These are phyloP conservation scores for Phasianus colchicus DNA, from an alignment of 2,113 vertebrate species.

Conservation along the genomic window DNA sequence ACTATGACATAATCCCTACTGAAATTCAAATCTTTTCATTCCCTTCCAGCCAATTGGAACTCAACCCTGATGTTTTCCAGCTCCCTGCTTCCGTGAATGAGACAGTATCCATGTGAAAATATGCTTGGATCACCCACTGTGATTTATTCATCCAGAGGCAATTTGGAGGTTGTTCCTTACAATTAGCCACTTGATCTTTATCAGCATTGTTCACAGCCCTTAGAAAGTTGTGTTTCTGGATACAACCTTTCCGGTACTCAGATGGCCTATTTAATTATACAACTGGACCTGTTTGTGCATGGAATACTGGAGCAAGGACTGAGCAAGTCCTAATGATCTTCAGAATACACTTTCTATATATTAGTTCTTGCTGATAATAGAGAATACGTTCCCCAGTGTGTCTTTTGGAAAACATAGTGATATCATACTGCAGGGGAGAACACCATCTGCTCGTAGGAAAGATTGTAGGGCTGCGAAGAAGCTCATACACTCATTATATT, in stretches of 20 bases:
- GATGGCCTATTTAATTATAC: conserved; percentile 73
- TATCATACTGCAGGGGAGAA: background rate
- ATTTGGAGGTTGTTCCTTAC: conserved; percentile 76
- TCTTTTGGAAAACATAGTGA: background rate
- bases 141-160: conserved; percentile 77
- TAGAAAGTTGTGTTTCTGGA: conserved; percentile 69
- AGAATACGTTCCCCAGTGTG: background rate
- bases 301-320: background rate
- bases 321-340: conserved; percentile 13
- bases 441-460: background rate
- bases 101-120: conserved; percentile 75
- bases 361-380: no score
- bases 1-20: conserved; percentile 54
- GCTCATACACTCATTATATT: background rate
- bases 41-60: conserved; percentile 73
- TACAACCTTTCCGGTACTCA: conserved; percentile 70
- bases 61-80: conserved; percentile 60
- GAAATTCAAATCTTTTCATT: conserved; percentile 73
- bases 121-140: conserved; percentile 77
- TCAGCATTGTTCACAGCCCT: conserved; percentile 76
- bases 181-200: conserved; percentile 83
- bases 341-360: background rate
- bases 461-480: background rate
- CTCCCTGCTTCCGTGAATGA: conserved; percentile 71
- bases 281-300: conserved; percentile 36